A percentile compares a stretch with the other conserved stretches of the same genome.
Conservation (phyloP, 2,113 vertebrate species). For the Peromyscus californicus region DNA sequence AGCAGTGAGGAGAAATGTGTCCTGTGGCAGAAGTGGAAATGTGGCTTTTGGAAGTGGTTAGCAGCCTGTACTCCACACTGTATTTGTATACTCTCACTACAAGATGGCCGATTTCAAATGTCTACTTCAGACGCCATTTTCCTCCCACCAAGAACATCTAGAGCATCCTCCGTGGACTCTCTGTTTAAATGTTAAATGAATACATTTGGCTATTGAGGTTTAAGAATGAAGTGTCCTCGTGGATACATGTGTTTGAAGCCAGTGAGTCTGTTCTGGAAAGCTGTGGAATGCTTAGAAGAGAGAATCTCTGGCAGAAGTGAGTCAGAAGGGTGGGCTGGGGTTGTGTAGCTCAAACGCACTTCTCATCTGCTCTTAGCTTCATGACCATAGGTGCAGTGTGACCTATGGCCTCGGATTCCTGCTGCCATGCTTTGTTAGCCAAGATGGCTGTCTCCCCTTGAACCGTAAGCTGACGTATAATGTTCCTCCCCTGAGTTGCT, state of each 20-base stretch:
- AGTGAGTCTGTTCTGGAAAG: neutral
- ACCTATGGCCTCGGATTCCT: neutral
- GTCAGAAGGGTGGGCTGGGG: neutral
- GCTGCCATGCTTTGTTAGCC: neutral
- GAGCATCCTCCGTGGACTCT: neutral
- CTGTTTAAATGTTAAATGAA: neutral
- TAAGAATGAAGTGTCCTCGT: neutral
- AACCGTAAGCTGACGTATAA: neutral
- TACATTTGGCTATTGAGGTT: neutral
- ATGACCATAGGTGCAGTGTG: neutral
- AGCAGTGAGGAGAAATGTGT: neutral
- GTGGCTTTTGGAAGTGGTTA: neutral
- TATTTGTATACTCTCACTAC: neutral
- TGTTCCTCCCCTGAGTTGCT: neutral
- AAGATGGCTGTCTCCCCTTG: neutral
- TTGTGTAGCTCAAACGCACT: too few species aligned
- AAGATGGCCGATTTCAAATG: neutral
- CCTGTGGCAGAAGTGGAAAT: neutral
- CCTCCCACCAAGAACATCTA: neutral
- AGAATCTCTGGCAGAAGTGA: neutral
- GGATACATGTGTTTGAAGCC: neutral
- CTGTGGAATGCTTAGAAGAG: neutral
- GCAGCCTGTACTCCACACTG: neutral
- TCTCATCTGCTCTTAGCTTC: neutral
- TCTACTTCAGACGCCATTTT: neutral